Evolutionary conservation across 2,113 vertebrate genomes (phyloP), one percentile per base, ranked within the genome.

Genomic region (Malurus alboscapulatus): DNA sequence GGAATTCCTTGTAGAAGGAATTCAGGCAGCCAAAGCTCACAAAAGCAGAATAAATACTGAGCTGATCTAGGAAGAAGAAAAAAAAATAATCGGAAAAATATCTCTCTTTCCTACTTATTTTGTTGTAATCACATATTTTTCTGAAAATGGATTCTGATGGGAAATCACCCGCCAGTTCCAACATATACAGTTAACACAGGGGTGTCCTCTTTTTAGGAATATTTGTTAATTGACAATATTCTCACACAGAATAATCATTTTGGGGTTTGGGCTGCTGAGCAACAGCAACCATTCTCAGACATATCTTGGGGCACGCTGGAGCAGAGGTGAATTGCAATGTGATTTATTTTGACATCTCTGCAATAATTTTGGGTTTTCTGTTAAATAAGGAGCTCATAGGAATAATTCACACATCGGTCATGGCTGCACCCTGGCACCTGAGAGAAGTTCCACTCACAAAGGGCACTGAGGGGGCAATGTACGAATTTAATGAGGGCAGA

Each of bases 401-500:
- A 77, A 66, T 61, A 67, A 63, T 9, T 27, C 48, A 58, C 4
- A 2, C 4, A 1, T 27, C 40, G 9, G 48, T 7, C 20, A 24
- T 10, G 34, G 12, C 36, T 2, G 1, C 66, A 69, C 20, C 24
- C 29, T 30, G 51, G 55, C 82, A 53, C 51, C 34, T 58, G 58
- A 45, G 67, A 93, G 62, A 54, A 38, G 16, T 55, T n/a, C 54
- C 59, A 32, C 12, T 32, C 2, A 2, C 26, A 55, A 53, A 74
- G 9, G 26, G 17, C 5, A 8, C 21, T 9, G 78, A n/a, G 34
- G 51, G 54, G 17, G 6, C 48, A 40, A 1, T 0, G 26, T 76
- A 24, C 7, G 75, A 14, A 25, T 54, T 69, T 19, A 79, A 38
- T 25, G 32, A 65, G 50, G 67, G 27, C 36, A 45, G 0, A 0